Evolutionary conservation across 2,113 vertebrate species (phyloP).

Genomic region (Phyllostomus hastatus): DNA sequence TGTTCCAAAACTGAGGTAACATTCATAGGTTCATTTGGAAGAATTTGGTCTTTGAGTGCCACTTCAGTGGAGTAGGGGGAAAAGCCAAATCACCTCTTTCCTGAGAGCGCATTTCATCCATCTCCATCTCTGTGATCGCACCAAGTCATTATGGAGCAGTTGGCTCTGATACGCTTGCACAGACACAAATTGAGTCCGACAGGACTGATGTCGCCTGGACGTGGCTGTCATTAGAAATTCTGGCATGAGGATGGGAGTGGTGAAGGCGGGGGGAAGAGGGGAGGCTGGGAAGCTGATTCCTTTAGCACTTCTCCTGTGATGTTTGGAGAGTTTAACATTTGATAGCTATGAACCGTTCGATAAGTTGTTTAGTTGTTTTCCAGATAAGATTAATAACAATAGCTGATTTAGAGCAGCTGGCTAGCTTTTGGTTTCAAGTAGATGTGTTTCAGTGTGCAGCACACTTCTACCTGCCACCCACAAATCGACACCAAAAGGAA

Average conservation of each 20-base stretch:
- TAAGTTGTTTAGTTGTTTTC: slow-evolving; percentile 59
- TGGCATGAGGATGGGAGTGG: slow-evolving; percentile 78
- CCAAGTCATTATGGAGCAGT: slow-evolving; percentile 80
- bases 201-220: slow-evolving; percentile 87
- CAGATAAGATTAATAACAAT: slow-evolving; percentile 41
- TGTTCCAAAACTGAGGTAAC: background rate
- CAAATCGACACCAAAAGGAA: slow-evolving; percentile 36
- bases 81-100: slow-evolving; percentile 51
- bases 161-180: slow-evolving; percentile 82
- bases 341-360: slow-evolving; percentile 52
- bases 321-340: slow-evolving; percentile 66
- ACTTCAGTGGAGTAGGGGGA: background rate
- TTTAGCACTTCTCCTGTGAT: slow-evolving; percentile 59
- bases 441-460: slow-evolving; percentile 25
- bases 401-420: slow-evolving; percentile 60
- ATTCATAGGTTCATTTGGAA: slow-evolving; percentile 50
- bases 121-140: slow-evolving; percentile 70
- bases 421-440: slow-evolving; percentile 44
- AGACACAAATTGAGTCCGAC: slow-evolving; percentile 86
- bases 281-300: slow-evolving; percentile 40
- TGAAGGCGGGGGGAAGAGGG: background rate
- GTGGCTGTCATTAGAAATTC: slow-evolving; percentile 86
- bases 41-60: background rate
- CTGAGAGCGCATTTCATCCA: slow-evolving; percentile 59
- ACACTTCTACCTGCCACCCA: slow-evolving; percentile 35